phyloP scores from a whole-genome alignment of 2,888 invertebrate genomes.

The Baccha elongata region DNA sequence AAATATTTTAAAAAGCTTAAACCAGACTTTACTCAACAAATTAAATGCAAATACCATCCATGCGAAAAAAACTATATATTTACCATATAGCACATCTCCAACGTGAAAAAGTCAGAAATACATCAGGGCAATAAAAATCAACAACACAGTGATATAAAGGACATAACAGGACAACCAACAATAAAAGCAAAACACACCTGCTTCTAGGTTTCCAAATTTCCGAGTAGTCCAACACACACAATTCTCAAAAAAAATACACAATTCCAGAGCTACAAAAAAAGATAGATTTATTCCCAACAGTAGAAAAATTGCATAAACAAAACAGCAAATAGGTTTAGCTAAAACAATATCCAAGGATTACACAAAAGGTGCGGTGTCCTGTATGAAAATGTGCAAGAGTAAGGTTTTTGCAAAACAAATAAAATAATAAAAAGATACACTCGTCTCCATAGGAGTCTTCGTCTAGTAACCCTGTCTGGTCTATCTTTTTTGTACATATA shows the following conservation, averaged over 20 bases:
- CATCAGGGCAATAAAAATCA: constrained; percentile 41
- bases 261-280: background rate
- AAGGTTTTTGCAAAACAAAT: constrained; percentile 16
- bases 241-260: background rate
- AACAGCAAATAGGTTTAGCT: constrained; percentile 62
- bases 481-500: constrained; percentile 23
- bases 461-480: constrained; percentile 10
- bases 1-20: background rate
- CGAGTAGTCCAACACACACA: constrained; percentile 5
- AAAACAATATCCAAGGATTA: constrained; percentile 69
- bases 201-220: constrained; percentile 6
- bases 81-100: background rate
- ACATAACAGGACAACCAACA: constrained; percentile 13
- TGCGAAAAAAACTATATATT: constrained; percentile 27
- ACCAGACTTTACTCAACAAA: constrained; percentile 45
- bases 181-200: constrained; percentile 22
- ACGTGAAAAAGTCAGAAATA: constrained; percentile 14
- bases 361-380: constrained; percentile 52
- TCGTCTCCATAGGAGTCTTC: constrained; percentile 2
- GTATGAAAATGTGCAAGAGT: constrained; percentile 28
- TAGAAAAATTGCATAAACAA: constrained; percentile 58
- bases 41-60: constrained; percentile 34
- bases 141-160: constrained; percentile 28
- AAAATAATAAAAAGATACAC: constrained; percentile 8
- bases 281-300: constrained; percentile 45